Evolutionary conservation across 2,113 vertebrate species (phyloP), one percentile per base, ranked within the genome.

Genomic region (Ellobius talpinus): DNA sequence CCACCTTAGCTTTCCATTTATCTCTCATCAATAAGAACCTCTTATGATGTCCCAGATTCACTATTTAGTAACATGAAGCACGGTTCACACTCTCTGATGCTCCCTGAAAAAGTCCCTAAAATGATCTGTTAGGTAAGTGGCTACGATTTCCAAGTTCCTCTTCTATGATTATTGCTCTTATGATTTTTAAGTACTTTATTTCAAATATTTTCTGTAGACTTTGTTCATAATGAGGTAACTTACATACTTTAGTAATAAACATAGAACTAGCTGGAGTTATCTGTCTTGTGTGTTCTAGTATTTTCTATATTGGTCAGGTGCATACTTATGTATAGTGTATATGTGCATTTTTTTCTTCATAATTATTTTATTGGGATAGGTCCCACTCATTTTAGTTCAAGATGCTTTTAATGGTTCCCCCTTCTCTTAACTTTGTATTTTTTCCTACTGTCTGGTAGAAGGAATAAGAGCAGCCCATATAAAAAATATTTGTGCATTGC

Each of bases 1-100:
- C 39, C 36, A n/a, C 14, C 33, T 68, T 84, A 36, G 5, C 19
- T 74, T 79, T 47, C 29, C 2, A 7, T 68, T 93, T 47, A 90
- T 9, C 2, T 92, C 42, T 63, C 73, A 74, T 45, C 42, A 52
- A 45, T 2, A 89, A 39, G 0, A 47, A 12, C 72, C 23, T 65
- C 9, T 52, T 12, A 10, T 36, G 3, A 39, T 11, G 21, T 19
- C 4, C 4, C 29, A 65, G 9, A 7, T 33, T 91, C 26, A 61
- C 47, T 61, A 4, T 77, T 78, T 10, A 84, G 4, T 42, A 42
- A 24, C 8, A 47, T 4, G 12, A 79, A 74, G 26, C 5, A 39
- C 1, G 1, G 0, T 42, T 26, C 12, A 10, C 6, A 36, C 73
- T 89, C 50, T 47, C 21, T 26, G 55, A 33, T 0, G 0, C 33